These are phyloP conservation scores for Spicauda simplicius DNA, from an alignment of 2,888 invertebrate genomes.

Conservation along the genomic window DNA sequence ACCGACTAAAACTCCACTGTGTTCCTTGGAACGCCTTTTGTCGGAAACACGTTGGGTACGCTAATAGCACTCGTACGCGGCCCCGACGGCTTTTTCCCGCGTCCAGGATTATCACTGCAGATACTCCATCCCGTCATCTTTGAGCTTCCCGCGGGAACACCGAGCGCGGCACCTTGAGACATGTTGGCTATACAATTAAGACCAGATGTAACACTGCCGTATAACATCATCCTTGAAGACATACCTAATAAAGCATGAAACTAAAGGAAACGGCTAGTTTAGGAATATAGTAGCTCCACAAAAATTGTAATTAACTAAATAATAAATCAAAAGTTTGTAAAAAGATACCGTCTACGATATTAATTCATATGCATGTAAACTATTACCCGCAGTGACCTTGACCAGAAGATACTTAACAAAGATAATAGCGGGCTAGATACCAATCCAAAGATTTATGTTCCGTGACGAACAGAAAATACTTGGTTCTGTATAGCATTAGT, in stretches of 20 bases:
- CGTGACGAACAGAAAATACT: conserved; percentile 40
- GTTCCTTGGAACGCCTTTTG: too few relatives aligned
- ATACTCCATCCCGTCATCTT: too few relatives aligned
- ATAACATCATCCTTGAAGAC: too few relatives aligned
- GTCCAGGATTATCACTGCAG: too few relatives aligned
- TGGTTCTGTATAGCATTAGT: conserved; percentile 14
- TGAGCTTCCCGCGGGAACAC: too few relatives aligned
- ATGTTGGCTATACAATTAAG: too few relatives aligned
- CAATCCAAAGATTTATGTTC: conserved; percentile 42
- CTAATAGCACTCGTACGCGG: too few relatives aligned
- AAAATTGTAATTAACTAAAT: neutral
- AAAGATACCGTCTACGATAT: neutral
- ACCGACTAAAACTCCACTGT: too few relatives aligned
- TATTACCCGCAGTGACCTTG: conserved; percentile 33
- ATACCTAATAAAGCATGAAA: neutral
- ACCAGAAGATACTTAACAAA: conserved; percentile 41
- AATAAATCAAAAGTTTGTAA: neutral
- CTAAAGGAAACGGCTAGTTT: neutral
- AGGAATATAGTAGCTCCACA: neutral
- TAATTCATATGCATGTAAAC: conserved; percentile 13
- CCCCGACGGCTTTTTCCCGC: too few relatives aligned
- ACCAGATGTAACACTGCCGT: too few relatives aligned
- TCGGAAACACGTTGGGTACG: too few relatives aligned
- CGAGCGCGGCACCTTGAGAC: too few relatives aligned
- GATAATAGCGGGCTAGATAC: conserved; percentile 41